Evolutionary conservation across 1,140 invertebrate species (phyloP).

Genomic region (Rhyacophila brunnea): DNA sequence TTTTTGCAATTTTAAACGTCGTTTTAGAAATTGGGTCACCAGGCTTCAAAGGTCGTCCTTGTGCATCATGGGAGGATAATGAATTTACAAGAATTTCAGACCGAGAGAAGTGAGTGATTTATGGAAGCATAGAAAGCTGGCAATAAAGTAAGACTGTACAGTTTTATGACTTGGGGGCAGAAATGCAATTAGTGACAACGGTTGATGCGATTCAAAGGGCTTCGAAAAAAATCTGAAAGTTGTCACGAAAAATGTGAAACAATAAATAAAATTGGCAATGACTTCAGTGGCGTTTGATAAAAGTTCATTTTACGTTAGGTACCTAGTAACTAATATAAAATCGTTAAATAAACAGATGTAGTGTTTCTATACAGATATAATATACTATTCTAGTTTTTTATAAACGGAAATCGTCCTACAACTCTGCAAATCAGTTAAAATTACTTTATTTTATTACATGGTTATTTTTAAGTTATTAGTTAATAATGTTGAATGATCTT

Average conservation of each 20-base stretch:
- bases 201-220: constrained; percentile 1
- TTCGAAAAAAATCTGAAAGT: constrained; percentile 6
- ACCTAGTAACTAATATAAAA: too few relatives aligned
- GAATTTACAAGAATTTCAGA: constrained; percentile 15
- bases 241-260: background rate
- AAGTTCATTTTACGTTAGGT: too few relatives aligned
- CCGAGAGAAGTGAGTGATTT: constrained; percentile 14
- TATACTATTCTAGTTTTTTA: too few relatives aligned
- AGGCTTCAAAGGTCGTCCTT: constrained; percentile 17
- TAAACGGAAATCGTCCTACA: too few relatives aligned
- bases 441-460: too few relatives aligned
- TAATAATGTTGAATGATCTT: too few relatives aligned
- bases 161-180: constrained; percentile 21
- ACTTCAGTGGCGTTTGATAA: too few relatives aligned
- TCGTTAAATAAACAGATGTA: too few relatives aligned
- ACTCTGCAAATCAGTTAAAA: too few relatives aligned
- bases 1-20: background rate
- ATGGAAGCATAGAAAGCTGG: background rate
- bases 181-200: constrained; percentile 25
- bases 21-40: constrained; percentile 24
- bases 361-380: too few relatives aligned
- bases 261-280: too few relatives aligned
- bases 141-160: constrained; percentile 6
- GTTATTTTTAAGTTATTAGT: too few relatives aligned
- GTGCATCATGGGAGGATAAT: constrained; percentile 14